These are phyloP conservation scores for Diploscapter pachys DNA, from an alignment of 1,140 invertebrate species.

Conservation along the genomic window DNA sequence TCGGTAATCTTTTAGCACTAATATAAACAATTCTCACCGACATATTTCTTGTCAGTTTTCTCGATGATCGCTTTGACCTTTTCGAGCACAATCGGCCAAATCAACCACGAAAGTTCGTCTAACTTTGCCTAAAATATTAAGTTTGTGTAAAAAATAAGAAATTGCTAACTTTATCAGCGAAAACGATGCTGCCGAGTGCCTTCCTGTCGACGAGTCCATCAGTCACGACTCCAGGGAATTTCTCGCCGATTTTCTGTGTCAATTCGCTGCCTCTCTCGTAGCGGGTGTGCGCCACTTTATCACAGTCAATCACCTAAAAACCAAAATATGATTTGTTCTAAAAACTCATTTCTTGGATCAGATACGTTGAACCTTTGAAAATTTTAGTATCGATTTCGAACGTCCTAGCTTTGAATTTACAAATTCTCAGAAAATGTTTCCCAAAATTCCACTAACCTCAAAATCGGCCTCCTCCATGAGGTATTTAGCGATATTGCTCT, in stretches of 20 bases:
- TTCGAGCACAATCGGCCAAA: conserved; percentile 82
- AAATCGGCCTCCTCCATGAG: conserved; percentile 58
- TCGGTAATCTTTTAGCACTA: too few relatives aligned
- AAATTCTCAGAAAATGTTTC: neutral
- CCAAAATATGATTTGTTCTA: conserved; percentile 65
- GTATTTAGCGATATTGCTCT: conserved; percentile 76
- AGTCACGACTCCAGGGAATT: conserved; percentile 74
- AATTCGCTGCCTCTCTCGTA: conserved; percentile 75
- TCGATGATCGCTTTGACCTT: conserved; percentile 61
- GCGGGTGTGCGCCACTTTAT: conserved; percentile 81
- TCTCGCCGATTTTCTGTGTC: conserved; percentile 70
- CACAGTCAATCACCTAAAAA: conserved; percentile 81
- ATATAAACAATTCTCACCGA: conserved; percentile 4
- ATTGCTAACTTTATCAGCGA: conserved; percentile 69
- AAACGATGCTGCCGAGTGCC: conserved; percentile 78
- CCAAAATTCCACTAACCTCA: conserved; percentile 4
- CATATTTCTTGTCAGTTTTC: conserved; percentile 11
- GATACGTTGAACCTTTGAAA: too few relatives aligned
- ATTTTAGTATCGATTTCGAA: too few relatives aligned
- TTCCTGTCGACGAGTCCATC: conserved; percentile 71
- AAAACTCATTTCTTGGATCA: too few relatives aligned
- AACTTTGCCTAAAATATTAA: conserved; percentile 67
- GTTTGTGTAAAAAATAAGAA: neutral
- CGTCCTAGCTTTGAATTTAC: too few relatives aligned
- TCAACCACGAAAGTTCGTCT: conserved; percentile 74